These are phyloP conservation scores for Drosophila kuntzei DNA, from an alignment of 2,888 invertebrate species.

Conservation along the genomic window DNA sequence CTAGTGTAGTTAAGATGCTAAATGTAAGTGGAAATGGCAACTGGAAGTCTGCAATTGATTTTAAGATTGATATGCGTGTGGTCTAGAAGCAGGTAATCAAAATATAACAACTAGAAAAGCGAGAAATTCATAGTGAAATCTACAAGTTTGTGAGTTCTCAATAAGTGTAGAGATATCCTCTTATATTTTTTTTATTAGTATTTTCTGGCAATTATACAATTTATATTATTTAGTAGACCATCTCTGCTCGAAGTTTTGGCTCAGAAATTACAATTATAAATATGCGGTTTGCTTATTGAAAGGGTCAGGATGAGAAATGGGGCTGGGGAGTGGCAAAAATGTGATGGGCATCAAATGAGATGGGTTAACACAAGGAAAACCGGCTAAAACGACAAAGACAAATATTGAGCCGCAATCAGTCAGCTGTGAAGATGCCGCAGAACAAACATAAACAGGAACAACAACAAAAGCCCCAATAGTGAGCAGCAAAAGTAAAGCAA, in stretches of 20 bases:
- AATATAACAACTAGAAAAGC: too few species aligned
- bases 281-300: conserved; percentile 7
- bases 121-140: too few species aligned
- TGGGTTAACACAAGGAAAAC: conserved; percentile 16
- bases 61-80: conserved; percentile 62
- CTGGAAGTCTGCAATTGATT: conserved; percentile 52
- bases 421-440: conserved; percentile 78
- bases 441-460: conserved; percentile 59
- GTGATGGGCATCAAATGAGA: conserved; percentile 11
- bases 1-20: conserved; percentile 37
- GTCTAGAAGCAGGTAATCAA: conserved; percentile 10
- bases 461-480: conserved; percentile 40
- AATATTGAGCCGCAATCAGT: conserved; percentile 76
- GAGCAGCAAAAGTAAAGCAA: conserved; percentile 52
- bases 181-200: background rate
- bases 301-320: conserved; percentile 11
- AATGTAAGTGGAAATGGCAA: conserved; percentile 62
- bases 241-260: conserved; percentile 32
- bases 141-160: too few species aligned
- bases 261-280: conserved; percentile 61
- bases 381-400: conserved; percentile 62
- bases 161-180: background rate
- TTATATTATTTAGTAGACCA: background rate
- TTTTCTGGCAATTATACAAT: background rate
- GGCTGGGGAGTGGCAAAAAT: background rate